Conservation (phyloP, 1,140 invertebrate species). For the Carcinoscorpius rotundicauda region DNA sequence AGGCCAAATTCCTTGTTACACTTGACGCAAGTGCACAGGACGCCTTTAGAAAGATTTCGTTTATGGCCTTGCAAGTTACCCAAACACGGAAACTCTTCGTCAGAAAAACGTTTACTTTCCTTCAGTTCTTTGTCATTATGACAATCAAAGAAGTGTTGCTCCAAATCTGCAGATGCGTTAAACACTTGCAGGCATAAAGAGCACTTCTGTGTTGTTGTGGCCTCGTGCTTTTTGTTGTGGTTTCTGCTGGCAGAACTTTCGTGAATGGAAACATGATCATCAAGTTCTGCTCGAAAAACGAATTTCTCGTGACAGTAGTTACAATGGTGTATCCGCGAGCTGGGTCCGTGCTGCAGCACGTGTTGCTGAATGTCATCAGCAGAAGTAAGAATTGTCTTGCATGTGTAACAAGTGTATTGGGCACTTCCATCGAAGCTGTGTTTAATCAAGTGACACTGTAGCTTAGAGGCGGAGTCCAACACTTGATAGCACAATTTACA, state of each 20-base stretch:
- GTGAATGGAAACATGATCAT: slow-evolving; percentile 54
- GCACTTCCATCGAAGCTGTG: slow-evolving; percentile 74
- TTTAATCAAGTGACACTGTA: slow-evolving; percentile 83
- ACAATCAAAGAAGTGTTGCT: slow-evolving; percentile 30
- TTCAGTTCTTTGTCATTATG: slow-evolving; percentile 23
- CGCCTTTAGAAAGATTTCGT: slow-evolving; percentile 26
- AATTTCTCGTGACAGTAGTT: slow-evolving; percentile 66
- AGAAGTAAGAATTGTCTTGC: slow-evolving; percentile 68
- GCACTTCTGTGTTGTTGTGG: slow-evolving; percentile 25
- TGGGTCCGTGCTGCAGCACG: slow-evolving; percentile 64
- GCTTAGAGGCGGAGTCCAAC: slow-evolving; percentile 55
- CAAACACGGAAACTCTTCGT: slow-evolving; percentile 30
- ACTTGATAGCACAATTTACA: slow-evolving; percentile 59
- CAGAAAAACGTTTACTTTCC: slow-evolving; percentile 26
- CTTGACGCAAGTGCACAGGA: too few species aligned
- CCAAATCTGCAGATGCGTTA: slow-evolving; percentile 22
- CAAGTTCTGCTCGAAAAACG: slow-evolving; percentile 79
- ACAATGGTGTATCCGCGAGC: slow-evolving; percentile 69
- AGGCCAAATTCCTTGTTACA: slow-evolving; percentile 23
- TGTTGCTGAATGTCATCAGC: slow-evolving; percentile 65
- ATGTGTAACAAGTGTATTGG: slow-evolving; percentile 74
- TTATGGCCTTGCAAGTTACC: slow-evolving; percentile 33
- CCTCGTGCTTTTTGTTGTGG: slow-evolving; percentile 23
- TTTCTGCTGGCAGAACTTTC: too few species aligned
- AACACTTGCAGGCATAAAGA: slow-evolving; percentile 26